A percentile compares a stretch with the other conserved stretches of the same genome.
phyloP scores from a whole-genome alignment of 2,888 invertebrate species.

The Polietes domitor region DNA sequence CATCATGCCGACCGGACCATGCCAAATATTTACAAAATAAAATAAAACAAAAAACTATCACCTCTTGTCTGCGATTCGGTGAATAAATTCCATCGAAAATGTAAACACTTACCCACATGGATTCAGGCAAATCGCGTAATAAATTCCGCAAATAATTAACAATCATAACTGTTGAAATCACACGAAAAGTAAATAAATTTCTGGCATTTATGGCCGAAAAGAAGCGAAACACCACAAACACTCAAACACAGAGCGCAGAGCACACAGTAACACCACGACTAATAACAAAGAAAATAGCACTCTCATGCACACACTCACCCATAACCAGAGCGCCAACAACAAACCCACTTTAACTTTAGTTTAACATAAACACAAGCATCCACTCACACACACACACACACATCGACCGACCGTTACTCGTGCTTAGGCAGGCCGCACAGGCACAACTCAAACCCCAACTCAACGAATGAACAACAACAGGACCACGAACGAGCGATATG shows the following conservation, averaged over 20 bases:
- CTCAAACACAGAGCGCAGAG: slow-evolving; percentile 4
- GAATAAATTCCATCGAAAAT: not conserved
- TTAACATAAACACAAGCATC: slow-evolving; percentile 3
- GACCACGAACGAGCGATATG: too few relatives aligned
- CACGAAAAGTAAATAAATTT: slow-evolving; percentile 51
- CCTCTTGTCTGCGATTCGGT: not conserved
- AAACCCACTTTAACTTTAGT: not conserved
- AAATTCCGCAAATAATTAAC: slow-evolving; percentile 46
- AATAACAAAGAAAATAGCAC: not conserved
- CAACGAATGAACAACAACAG: too few relatives aligned
- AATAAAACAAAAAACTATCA: not conserved
- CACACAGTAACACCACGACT: not conserved
- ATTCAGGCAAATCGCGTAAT: slow-evolving; percentile 20
- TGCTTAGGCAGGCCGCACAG: not conserved
- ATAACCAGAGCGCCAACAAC: not conserved
- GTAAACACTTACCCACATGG: slow-evolving; percentile 31
- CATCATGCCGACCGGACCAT: not conserved
- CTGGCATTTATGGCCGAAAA: slow-evolving; percentile 41
- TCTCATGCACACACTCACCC: not conserved
- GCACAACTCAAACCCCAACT: not conserved
- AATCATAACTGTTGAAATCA: slow-evolving; percentile 52
- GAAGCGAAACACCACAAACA: not conserved
- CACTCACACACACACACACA: not conserved
- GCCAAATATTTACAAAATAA: not conserved
- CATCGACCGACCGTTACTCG: not conserved